phyloP scores from a whole-genome alignment of 2,113 vertebrate genomes.

The Ranitomeya variabilis region DNA sequence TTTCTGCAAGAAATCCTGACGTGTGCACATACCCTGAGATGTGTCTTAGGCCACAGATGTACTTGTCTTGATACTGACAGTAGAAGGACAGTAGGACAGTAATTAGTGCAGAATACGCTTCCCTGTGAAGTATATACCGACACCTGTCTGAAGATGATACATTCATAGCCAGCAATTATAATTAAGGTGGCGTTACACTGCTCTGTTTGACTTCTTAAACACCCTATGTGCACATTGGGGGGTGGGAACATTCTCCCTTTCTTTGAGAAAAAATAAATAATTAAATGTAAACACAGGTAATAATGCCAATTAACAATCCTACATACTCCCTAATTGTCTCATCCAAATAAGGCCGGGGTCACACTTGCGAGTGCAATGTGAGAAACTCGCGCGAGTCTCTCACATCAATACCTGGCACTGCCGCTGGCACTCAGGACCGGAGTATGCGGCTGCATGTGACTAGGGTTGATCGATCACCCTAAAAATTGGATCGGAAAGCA shows the following conservation, averaged over 20 bases:
- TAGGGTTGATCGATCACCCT: no score
- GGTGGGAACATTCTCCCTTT: neutral
- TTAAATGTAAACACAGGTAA: neutral
- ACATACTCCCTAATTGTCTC: no score
- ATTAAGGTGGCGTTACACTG: neutral
- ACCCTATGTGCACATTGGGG: neutral
- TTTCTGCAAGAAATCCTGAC: no score
- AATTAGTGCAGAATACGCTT: neutral
- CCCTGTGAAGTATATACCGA: neutral
- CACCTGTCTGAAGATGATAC: neutral
- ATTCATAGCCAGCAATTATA: neutral
- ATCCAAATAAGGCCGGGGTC: no score
- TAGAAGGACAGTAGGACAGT: neutral
- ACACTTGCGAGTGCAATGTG: no score
- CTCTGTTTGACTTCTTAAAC: neutral
- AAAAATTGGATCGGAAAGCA: no score
- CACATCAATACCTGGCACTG: no score
- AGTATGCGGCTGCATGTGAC: no score
- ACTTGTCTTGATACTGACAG: neutral
- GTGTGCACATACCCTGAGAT: no score
- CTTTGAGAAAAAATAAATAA: neutral
- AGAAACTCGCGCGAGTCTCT: no score
- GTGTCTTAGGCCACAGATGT: neutral
- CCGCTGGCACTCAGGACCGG: no score
- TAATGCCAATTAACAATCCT: no score